Evolutionary conservation across 2,888 invertebrate species (phyloP).

Genomic region (Chrysotoxum bicinctum): DNA sequence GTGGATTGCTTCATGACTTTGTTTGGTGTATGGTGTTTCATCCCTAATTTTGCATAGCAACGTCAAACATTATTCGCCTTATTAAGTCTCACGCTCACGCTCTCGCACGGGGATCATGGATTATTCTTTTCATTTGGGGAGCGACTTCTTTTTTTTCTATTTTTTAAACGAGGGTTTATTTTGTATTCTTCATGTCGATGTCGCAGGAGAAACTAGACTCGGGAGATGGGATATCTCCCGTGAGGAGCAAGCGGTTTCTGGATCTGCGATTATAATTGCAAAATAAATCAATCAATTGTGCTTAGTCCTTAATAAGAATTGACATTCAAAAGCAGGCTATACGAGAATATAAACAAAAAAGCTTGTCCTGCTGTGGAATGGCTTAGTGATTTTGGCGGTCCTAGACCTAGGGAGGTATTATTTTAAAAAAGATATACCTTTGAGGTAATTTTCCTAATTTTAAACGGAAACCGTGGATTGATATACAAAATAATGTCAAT

Average conservation of each 20-base stretch:
- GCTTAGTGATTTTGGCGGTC: slow-evolving; percentile 33
- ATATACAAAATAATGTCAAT: slow-evolving; percentile 11
- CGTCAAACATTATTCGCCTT: slow-evolving; percentile 58
- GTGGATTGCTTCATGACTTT: slow-evolving; percentile 37
- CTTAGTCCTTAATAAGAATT: slow-evolving; percentile 75
- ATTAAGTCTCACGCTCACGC: slow-evolving; percentile 60
- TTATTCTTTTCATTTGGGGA: slow-evolving; percentile 34
- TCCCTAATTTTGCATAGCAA: slow-evolving; percentile 69
- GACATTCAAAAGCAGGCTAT: slow-evolving; percentile 71
- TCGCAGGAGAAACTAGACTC: not conserved
- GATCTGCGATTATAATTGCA: slow-evolving; percentile 75
- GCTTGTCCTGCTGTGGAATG: slow-evolving; percentile 61
- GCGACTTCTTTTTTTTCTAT: slow-evolving; percentile 40
- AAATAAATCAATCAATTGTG: slow-evolving; percentile 76
- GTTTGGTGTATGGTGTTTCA: slow-evolving; percentile 52
- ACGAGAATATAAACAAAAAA: slow-evolving; percentile 44
- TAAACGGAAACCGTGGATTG: slow-evolving; percentile 27
- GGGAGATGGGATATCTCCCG: not conserved
- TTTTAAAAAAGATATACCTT: slow-evolving; percentile 20
- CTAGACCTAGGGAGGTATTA: not conserved
- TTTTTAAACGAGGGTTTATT: slow-evolving; percentile 27
- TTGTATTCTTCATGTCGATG: not conserved
- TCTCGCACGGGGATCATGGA: slow-evolving; percentile 56
- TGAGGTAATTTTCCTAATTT: slow-evolving; percentile 44
- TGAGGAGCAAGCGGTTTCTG: slow-evolving; percentile 23